Percentiles rank a stretch among this genome's conserved stretches.
Evolutionary conservation across 2,113 vertebrate genomes (phyloP).

Genomic region (Podarcis raffonei): DNA sequence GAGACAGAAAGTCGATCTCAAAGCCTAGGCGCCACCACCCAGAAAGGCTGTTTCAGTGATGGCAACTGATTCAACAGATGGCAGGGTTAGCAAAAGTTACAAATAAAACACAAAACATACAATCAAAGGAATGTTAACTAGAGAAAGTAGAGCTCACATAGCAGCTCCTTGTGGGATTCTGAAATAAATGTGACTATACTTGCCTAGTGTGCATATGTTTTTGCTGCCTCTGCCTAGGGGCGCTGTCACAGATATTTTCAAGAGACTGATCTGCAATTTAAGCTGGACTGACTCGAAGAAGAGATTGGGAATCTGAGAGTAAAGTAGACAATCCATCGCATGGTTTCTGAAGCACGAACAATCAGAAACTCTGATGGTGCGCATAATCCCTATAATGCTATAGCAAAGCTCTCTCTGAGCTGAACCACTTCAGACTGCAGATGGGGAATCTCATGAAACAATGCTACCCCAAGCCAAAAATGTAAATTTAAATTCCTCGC

Average conservation of each 20-base stretch:
- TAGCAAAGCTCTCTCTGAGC: background rate
- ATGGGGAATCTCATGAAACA: background rate
- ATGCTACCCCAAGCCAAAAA: background rate
- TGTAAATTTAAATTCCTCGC: background rate
- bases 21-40: background rate
- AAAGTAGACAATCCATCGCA: background rate
- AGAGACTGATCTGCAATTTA: background rate
- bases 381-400: too few species aligned
- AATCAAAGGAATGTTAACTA: background rate
- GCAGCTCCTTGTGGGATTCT: background rate
- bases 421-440: background rate
- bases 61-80: background rate
- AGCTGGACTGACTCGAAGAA: background rate
- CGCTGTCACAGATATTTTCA: background rate
- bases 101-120: background rate
- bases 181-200: too few species aligned
- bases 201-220: background rate
- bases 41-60: background rate
- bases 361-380: background rate
- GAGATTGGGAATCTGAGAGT: background rate
- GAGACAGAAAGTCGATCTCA: background rate
- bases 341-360: background rate
- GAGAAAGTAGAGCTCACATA: background rate
- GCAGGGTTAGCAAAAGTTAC: background rate
- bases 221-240: background rate